phyloP scores from a whole-genome alignment of 2,888 invertebrate genomes.

The Aphodius sticticus region DNA sequence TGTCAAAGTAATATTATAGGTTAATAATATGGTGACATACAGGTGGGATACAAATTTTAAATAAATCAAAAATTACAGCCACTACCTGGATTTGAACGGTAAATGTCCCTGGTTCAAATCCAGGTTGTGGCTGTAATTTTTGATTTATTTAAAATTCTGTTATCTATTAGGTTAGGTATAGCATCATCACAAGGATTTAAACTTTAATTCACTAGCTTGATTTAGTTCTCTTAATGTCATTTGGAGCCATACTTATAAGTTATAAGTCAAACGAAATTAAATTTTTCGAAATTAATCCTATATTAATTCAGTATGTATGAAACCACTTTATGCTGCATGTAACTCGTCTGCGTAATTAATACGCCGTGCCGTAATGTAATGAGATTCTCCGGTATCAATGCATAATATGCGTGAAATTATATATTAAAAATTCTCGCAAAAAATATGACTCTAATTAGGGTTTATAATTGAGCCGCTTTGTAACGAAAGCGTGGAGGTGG shows the following conservation, averaged over 20 bases:
- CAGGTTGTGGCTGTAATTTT: no score
- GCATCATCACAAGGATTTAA: no score
- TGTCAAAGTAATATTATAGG: no score
- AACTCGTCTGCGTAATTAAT: background rate
- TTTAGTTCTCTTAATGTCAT: background rate
- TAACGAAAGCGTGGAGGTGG: background rate
- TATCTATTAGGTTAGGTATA: no score
- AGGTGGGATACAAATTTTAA: no score
- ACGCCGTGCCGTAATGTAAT: background rate
- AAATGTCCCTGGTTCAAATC: no score
- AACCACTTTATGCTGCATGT: background rate
- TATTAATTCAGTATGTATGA: background rate
- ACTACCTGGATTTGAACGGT: no score
- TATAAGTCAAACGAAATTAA: background rate
- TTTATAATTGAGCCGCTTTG: conserved; percentile 4
- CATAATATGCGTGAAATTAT: background rate
- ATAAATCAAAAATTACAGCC: no score
- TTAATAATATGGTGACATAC: no score
- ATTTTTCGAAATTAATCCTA: background rate
- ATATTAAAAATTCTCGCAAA: conserved; percentile 4
- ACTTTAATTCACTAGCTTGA: no score
- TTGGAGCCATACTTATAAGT: background rate
- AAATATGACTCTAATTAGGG: background rate
- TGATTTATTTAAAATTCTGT: no score
- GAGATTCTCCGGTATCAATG: background rate